Evolutionary conservation across 2,888 invertebrate species (phyloP).

Genomic region (Pachymerium ferrugineum): DNA sequence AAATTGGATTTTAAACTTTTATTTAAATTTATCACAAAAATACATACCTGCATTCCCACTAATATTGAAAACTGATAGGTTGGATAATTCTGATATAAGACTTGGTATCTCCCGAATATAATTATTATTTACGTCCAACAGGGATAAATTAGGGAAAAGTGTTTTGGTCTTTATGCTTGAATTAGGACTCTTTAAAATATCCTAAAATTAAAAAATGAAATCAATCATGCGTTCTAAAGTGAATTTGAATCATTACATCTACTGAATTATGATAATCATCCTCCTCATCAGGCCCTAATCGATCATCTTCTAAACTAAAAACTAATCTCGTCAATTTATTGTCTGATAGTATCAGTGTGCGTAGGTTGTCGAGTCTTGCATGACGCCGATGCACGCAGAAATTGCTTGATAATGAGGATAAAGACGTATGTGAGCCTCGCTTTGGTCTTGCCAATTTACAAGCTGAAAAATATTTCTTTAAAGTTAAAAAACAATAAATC

Average conservation of each 20-base stretch:
- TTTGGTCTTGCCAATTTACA: constrained; percentile 31
- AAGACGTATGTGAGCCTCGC: constrained; percentile 34
- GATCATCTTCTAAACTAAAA: constrained; percentile 35
- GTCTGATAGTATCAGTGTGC: constrained; percentile 77
- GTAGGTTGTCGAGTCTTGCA: constrained; percentile 68
- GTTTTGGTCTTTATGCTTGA: constrained; percentile 53
- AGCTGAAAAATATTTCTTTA: constrained; percentile 29
- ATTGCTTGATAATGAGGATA: constrained; percentile 31
- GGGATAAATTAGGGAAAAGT: constrained; percentile 87
- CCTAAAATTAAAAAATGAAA: constrained; percentile 27
- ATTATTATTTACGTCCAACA: constrained; percentile 92
- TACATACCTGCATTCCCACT: constrained; percentile 67
- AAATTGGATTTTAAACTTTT: not conserved
- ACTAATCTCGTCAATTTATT: constrained; percentile 71
- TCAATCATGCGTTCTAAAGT: not conserved
- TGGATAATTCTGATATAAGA: constrained; percentile 74
- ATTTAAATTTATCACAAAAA: not conserved
- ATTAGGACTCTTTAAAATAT: constrained; percentile 35
- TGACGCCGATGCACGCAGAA: constrained; percentile 75
- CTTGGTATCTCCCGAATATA: constrained; percentile 68
- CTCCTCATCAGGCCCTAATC: constrained; percentile 2
- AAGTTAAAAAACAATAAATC: not conserved
- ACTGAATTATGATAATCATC: constrained; percentile 38
- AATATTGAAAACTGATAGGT: constrained; percentile 89
- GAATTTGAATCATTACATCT: constrained; percentile 31